phyloP scores from a whole-genome alignment of 2,113 vertebrate species.

The Cyprinodon variegatus region DNA sequence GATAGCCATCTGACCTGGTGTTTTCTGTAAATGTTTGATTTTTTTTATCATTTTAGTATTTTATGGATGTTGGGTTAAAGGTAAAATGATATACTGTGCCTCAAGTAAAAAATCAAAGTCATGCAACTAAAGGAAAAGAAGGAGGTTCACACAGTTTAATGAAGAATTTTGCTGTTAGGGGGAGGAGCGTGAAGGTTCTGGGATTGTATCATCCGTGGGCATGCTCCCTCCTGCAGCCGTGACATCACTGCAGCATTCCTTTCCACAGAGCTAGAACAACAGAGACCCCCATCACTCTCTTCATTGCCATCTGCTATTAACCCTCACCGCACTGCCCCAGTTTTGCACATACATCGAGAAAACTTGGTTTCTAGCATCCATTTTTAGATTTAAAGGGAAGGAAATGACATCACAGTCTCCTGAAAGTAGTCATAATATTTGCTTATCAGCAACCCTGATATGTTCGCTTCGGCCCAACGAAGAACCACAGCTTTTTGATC shows the following conservation, averaged over 20 bases:
- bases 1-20: background rate
- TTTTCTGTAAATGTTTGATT: background rate
- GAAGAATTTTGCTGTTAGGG: constrained; percentile 46
- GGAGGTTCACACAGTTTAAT: constrained; percentile 55
- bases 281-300: constrained; percentile 68
- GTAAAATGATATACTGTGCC: background rate
- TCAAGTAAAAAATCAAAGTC: constrained; percentile 24
- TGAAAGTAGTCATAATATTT: constrained; percentile 59
- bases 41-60: background rate
- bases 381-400: constrained; percentile 6
- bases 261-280: constrained; percentile 76
- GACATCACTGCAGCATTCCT: constrained; percentile 82
- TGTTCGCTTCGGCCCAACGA: constrained; percentile 25
- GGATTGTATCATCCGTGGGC: constrained; percentile 79
- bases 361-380: constrained; percentile 6
- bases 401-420: constrained; percentile 17
- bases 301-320: constrained; percentile 58
- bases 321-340: constrained; percentile 42
- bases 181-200: constrained; percentile 58
- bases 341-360: constrained; percentile 3
- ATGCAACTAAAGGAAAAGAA: constrained; percentile 10
- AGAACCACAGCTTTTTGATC: constrained; percentile 54
- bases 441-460: constrained; percentile 66
- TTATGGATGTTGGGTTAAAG: background rate
- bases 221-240: constrained; percentile 78